A percentile compares a stretch with the other conserved stretches of the same genome.
Evolutionary conservation across 2,113 vertebrate species (phyloP).

Genomic region (Chascanopsetta lugubris): DNA sequence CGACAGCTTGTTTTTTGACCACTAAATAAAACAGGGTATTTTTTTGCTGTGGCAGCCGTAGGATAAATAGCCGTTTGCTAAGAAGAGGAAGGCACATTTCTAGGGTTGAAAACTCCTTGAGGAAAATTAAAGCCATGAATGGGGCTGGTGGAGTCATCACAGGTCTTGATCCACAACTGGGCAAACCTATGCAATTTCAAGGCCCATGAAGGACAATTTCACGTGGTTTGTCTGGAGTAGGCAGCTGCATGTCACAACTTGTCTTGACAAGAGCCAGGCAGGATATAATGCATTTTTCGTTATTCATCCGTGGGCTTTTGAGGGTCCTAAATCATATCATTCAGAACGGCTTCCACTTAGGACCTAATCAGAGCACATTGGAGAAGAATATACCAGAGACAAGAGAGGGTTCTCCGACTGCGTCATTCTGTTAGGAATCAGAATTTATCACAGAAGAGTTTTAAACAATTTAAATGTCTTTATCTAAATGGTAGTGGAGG

Average conservation of each 20-base stretch:
- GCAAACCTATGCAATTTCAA: conserved; percentile 1
- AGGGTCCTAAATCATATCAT: not conserved
- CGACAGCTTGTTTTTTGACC: conserved; percentile 71
- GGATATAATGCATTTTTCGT: conserved; percentile 25
- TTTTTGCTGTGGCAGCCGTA: conserved; percentile 41
- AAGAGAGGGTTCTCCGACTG: conserved; percentile 14
- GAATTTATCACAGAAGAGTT: conserved; percentile 11
- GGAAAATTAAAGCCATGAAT: conserved; percentile 18
- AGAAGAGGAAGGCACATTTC: conserved; percentile 16
- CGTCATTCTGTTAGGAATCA: conserved; percentile 9
- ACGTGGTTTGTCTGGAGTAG: not conserved
- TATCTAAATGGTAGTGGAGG: conserved; percentile 1
- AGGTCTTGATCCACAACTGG: conserved; percentile 14
- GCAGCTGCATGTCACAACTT: conserved; percentile 14
- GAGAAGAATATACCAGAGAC: conserved; percentile 21
- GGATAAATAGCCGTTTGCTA: conserved; percentile 61
- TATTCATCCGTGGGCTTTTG: conserved; percentile 30
- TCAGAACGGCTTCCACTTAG: conserved; percentile 11
- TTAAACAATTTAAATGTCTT: conserved; percentile 26
- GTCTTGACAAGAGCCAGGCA: conserved; percentile 10
- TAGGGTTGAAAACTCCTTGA: conserved; percentile 9
- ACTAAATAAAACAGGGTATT: conserved; percentile 74
- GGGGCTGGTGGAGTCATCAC: conserved; percentile 4
- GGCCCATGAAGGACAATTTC: not conserved
- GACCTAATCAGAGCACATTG: conserved; percentile 21